Conservation (phyloP, 2,113 vertebrate genomes). For the Excalfactoria chinensis region DNA sequence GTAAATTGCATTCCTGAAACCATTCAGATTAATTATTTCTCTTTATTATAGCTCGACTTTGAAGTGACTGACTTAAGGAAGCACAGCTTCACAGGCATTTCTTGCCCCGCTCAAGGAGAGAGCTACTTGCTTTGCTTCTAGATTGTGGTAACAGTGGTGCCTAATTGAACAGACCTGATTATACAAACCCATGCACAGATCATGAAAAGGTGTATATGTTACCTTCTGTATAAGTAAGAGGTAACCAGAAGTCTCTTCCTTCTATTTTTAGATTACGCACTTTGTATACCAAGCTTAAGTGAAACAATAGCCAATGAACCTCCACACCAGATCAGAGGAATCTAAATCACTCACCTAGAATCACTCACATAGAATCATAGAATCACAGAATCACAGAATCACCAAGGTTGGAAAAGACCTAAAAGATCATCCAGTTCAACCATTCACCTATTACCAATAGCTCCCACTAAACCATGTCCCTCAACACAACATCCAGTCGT, state of each 20-base stretch:
- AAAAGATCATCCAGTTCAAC: no score
- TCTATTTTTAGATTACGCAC: not conserved
- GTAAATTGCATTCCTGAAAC: not conserved
- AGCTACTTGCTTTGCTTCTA: not conserved
- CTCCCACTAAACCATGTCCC: no score
- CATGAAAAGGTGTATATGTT: not conserved
- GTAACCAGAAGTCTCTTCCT: not conserved
- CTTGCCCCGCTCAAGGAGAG: not conserved
- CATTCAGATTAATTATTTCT: not conserved
- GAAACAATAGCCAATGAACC: not conserved
- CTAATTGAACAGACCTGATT: not conserved
- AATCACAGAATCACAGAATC: no score
- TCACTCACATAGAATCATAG: no score
- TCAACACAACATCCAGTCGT: no score
- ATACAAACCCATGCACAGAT: fast-evolving
- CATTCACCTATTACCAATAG: no score
- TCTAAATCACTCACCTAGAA: not conserved
- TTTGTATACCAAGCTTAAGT: not conserved
- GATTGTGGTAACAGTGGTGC: not conserved
- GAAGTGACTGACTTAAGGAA: not conserved
- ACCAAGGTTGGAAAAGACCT: no score
- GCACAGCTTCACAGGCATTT: not conserved
- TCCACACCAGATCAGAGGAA: not conserved
- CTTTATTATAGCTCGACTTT: not conserved
- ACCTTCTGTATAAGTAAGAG: not conserved